These are phyloP conservation scores for Drosophila monieri DNA, from an alignment of 2,888 invertebrate species.

Conservation along the genomic window DNA sequence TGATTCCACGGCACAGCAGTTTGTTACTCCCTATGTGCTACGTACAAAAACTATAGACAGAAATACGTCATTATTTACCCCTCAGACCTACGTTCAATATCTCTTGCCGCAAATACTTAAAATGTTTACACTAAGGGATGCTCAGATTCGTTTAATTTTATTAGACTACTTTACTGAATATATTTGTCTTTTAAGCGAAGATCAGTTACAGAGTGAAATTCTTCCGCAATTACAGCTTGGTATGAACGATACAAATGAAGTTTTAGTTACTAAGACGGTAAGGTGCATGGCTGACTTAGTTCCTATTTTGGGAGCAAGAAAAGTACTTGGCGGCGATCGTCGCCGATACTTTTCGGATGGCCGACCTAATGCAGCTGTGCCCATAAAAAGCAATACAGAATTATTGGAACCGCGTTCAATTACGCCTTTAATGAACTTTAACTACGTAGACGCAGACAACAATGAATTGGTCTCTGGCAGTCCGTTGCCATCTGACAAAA, in stretches of 20 bases:
- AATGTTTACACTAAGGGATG: slow-evolving; percentile 93
- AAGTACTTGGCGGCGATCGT: slow-evolving; percentile 93
- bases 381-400: slow-evolving; percentile 60
- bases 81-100: slow-evolving; percentile 88
- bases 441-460: slow-evolving; percentile 58
- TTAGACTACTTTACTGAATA: slow-evolving; percentile 91
- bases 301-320: slow-evolving; percentile 91
- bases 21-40: slow-evolving; percentile 82
- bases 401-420: slow-evolving; percentile 83
- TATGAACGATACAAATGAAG: slow-evolving; percentile 93
- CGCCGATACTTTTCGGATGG: slow-evolving; percentile 94
- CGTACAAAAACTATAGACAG: slow-evolving; percentile 86
- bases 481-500: slow-evolving; percentile 78
- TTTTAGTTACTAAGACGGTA: slow-evolving; percentile 91
- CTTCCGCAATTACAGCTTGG: slow-evolving; percentile 95
- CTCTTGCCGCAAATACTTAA: slow-evolving; percentile 91
- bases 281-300: slow-evolving; percentile 93
- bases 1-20: slow-evolving; percentile 90
- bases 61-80: slow-evolving; percentile 88
- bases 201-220: slow-evolving; percentile 90
- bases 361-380: slow-evolving; percentile 86
- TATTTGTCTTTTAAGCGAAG: slow-evolving; percentile 89
- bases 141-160: slow-evolving; percentile 91
- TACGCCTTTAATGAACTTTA: slow-evolving; percentile 82
- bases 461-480: slow-evolving; percentile 80